Percentiles rank a stretch among this genome's conserved stretches.
Conservation (phyloP, 1,140 invertebrate species). For the Galendromus occidentalis region DNA sequence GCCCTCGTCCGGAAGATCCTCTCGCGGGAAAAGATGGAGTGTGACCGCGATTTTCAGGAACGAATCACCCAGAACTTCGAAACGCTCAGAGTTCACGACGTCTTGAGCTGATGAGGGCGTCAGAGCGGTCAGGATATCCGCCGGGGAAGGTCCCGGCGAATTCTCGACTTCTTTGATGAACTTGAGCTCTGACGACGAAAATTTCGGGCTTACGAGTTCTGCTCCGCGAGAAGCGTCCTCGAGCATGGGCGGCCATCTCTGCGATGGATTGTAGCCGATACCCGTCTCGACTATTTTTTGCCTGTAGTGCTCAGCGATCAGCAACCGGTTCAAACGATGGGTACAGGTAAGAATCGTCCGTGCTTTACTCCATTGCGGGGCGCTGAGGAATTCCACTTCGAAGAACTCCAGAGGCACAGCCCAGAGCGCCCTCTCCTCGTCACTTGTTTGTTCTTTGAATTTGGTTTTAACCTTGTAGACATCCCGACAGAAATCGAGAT, state of each 20-base stretch:
- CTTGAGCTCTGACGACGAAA: neutral
- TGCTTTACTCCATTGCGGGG: neutral
- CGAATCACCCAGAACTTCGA: constrained; percentile 68
- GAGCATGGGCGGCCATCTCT: no score
- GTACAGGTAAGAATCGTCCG: neutral
- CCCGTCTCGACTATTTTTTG: neutral
- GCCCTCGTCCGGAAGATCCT: constrained; percentile 48
- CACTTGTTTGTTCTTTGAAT: neutral
- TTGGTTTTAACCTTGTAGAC: neutral
- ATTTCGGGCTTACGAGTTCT: no score
- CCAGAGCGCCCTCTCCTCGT: neutral
- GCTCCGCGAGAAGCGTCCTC: no score
- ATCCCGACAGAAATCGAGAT: neutral
- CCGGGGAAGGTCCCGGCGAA: neutral
- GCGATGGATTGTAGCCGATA: neutral
- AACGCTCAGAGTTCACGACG: constrained; percentile 54
- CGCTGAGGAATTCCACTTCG: neutral
- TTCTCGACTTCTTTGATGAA: neutral
- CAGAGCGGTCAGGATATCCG: constrained; percentile 1
- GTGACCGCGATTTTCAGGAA: constrained; percentile 61
- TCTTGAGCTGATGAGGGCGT: constrained; percentile 36
- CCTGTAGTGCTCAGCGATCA: neutral
- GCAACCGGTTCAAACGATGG: neutral
- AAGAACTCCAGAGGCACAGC: neutral
- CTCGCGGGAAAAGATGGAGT: constrained; percentile 47